Base-by-base conservation (phyloP, 2,888 invertebrate species). In the Colostygia pectinataria region DNA sequence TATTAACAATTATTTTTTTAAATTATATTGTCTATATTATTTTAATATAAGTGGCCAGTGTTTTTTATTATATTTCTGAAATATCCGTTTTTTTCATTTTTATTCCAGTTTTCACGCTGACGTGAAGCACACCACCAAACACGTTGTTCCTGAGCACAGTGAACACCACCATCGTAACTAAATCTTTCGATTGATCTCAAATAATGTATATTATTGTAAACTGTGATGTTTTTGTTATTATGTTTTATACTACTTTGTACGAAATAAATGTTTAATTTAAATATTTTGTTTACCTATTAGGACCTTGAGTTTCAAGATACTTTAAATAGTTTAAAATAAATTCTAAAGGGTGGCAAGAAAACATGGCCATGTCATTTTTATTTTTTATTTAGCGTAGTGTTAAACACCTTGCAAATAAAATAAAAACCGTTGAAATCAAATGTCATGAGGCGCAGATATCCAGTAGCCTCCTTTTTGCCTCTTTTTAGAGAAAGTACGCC, bases 61-160 rank as follows among this genome's bases (percentile, higher is more conserved):
- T 33, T 23, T 13, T 39, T 42, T 23, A 29, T 32, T 18, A n/a
- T n/a, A n/a, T n/a, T n/a, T n/a, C n/a, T 41, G 6, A 28, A 28
- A 3, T 12, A 4, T 24, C 14, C 43, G 34, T 31, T 43, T 38
- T 49, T 28, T 45, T 14, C n/a, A n/a, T n/a, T n/a, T n/a, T n/a
- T n/a, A 14, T 53, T 57, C 0, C 60, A 68, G 69, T 29, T 69
- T 69, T 55, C 66, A 69, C 47, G 85, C 85, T 23, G 73, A 79
- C 36, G 83, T 85, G 18, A 83, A 82, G 55, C 74, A 75, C 66
- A 70, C 67, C 59, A 80, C 80, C 10, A 77, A 83, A 58, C 83
- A 85, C 59, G 61, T 74, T 44, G 69, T 77, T 9, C 83, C 81
- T 13, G 65, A 78, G 20, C 69, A 82, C 38, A n/a, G n/a, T n/a